Evolutionary conservation across 1,140 invertebrate genomes (phyloP).

Genomic region (Heterodera carotae): DNA sequence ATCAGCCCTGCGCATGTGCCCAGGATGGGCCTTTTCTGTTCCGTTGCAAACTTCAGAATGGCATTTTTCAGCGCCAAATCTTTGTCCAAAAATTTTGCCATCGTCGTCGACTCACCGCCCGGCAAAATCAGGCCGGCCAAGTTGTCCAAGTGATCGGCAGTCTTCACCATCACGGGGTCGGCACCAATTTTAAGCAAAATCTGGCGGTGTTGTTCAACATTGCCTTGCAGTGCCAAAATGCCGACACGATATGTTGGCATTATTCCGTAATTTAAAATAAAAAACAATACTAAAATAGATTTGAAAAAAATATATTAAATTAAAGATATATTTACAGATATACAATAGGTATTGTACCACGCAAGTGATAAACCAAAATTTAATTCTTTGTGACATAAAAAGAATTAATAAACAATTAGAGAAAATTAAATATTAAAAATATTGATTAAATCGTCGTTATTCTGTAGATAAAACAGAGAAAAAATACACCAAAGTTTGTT

Average conservation of each 20-base stretch:
- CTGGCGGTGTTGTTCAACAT: slow-evolving; percentile 6
- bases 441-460: too few relatives aligned
- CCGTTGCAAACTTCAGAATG: not conserved
- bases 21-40: slow-evolving; percentile 2
- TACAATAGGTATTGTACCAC: too few relatives aligned
- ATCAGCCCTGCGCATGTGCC: slow-evolving; percentile 29
- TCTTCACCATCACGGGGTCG: not conserved
- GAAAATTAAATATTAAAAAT: too few relatives aligned
- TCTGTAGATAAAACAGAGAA: too few relatives aligned
- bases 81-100: not conserved
- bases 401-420: too few relatives aligned
- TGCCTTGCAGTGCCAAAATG: slow-evolving; percentile 17
- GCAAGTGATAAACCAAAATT: too few relatives aligned
- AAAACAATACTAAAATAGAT: not conserved
- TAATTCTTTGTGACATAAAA: too few relatives aligned
- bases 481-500: too few relatives aligned
- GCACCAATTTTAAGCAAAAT: not conserved
- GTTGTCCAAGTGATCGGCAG: not conserved
- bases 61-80: slow-evolving; percentile 1
- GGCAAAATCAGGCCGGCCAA: slow-evolving; percentile 7
- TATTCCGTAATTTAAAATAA: not conserved
- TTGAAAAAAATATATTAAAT: too few relatives aligned
- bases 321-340: too few relatives aligned
- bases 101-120: slow-evolving; percentile 20
- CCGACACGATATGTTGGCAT: slow-evolving; percentile 14